phyloP scores from a whole-genome alignment of 2,797 vertebrate genomes.

The Hipposideros larvatus region DNA sequence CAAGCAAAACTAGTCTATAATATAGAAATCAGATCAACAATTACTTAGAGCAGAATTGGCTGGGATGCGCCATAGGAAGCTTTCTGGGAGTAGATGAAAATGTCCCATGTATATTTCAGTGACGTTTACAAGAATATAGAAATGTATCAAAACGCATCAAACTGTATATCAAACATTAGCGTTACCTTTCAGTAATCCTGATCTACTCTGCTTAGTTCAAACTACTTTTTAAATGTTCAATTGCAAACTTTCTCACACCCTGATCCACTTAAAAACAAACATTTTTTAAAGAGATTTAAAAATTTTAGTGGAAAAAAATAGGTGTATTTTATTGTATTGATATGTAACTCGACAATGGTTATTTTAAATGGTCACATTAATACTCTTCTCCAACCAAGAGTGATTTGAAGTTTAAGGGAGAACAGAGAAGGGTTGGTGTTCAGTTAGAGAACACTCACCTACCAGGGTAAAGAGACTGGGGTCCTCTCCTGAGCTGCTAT shows the following conservation, averaged over 20 bases:
- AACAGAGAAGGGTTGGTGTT: not conserved
- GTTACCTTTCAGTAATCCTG: not conserved
- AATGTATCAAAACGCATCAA: not conserved
- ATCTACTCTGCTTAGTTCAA: not conserved
- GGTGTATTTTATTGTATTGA: not conserved
- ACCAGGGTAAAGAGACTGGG: not conserved
- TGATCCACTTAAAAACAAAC: not conserved
- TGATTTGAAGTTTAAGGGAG: not conserved
- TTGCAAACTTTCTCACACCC: not conserved
- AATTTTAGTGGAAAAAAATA: not conserved
- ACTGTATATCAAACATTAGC: not conserved
- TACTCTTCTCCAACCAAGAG: not conserved
- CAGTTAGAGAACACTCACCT: not conserved
- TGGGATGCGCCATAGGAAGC: not conserved
- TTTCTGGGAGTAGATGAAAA: not conserved
- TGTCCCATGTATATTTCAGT: not conserved
- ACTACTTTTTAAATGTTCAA: constrained; percentile 4
- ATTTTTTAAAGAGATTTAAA: not conserved
- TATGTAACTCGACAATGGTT: not conserved
- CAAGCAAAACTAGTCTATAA: not conserved
- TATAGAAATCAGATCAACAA: not conserved
- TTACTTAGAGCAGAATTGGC: not conserved
- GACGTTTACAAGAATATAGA: not conserved
- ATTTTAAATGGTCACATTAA: not conserved
- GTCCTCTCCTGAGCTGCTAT: not conserved